These are phyloP conservation scores for Chloroceryle amazona DNA, from an alignment of 2,797 vertebrate species.

Conservation along the genomic window DNA sequence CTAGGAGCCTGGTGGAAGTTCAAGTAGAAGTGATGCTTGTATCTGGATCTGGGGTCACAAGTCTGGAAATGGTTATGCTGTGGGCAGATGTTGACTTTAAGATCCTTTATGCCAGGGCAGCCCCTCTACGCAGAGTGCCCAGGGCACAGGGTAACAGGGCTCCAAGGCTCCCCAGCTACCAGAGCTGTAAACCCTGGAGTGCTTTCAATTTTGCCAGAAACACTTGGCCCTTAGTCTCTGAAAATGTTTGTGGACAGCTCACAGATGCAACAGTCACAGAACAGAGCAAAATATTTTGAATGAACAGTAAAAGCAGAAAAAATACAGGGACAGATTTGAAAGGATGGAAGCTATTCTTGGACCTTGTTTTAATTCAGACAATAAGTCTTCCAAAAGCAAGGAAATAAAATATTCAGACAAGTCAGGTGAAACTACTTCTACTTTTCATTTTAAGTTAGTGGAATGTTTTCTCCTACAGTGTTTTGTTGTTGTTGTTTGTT, in stretches of 20 bases:
- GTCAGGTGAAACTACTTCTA: background rate
- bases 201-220: background rate
- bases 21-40: background rate
- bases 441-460: background rate
- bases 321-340: background rate
- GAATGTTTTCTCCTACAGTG: accelerated
- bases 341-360: background rate
- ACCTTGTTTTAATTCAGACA: background rate
- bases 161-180: background rate
- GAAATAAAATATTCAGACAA: background rate
- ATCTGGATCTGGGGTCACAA: conserved; percentile 23
- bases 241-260: background rate
- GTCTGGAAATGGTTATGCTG: background rate
- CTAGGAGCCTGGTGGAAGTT: conserved; percentile 36
- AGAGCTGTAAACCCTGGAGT: background rate
- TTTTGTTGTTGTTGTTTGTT: background rate
- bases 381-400: background rate
- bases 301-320: background rate
- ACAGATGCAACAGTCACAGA: background rate
- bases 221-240: background rate
- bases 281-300: background rate
- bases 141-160: background rate
- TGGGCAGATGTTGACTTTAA: background rate
- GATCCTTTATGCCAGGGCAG: background rate
- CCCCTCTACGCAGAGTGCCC: background rate